phyloP scores from a whole-genome alignment of 1,140 invertebrate genomes.

The Sarcophaga peregrina region DNA sequence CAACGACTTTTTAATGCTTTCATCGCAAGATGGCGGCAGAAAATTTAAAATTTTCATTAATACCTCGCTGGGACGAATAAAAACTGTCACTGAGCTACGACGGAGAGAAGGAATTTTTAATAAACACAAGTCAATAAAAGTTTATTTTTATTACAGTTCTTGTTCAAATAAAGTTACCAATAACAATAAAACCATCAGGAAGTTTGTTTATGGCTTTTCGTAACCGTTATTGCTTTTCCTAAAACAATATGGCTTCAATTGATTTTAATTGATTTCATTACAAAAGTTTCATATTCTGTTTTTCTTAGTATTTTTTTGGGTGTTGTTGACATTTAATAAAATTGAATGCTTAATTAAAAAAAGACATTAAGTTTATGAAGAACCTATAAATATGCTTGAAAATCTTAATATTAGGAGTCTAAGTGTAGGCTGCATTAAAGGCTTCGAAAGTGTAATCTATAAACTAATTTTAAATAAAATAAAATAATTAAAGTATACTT shows the following conservation, averaged over 20 bases:
- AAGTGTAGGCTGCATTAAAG: no score
- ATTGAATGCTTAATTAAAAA: no score
- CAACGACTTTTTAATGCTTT: neutral
- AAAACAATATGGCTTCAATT: neutral
- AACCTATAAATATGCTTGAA: no score
- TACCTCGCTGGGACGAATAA: neutral
- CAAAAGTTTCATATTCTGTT: neutral
- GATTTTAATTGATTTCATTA: constrained; percentile 7
- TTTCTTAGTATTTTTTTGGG: no score
- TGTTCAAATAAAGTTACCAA: neutral
- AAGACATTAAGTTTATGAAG: no score
- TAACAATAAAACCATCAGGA: constrained; percentile 6
- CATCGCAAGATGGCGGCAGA: neutral
- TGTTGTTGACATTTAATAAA: no score
- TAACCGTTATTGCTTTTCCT: no score
- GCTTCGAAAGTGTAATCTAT: no score
- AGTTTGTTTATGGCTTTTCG: neutral
- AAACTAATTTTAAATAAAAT: no score
- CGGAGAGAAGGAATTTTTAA: neutral
- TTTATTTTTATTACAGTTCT: neutral
- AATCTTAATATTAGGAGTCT: no score
- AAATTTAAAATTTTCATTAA: neutral
- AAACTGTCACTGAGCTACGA: no score
- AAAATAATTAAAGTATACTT: no score
- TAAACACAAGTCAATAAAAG: neutral